Percentiles rank a stretch among this genome's conserved stretches.
Conservation (phyloP, 2,888 invertebrate genomes). For the Polyommatus icarus region DNA sequence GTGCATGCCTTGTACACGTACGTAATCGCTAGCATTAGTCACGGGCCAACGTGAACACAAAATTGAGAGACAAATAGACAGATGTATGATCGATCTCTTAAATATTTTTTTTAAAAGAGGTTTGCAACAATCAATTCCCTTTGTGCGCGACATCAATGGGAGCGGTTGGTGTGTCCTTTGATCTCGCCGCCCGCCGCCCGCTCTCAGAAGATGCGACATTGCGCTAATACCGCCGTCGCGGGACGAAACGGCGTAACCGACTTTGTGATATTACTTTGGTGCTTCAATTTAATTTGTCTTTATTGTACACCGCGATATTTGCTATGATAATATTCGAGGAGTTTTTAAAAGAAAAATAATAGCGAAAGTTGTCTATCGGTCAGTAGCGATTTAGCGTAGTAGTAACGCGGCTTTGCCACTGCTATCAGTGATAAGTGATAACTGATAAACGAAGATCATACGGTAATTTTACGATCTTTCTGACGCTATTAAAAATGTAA, state of each 20-base stretch:
- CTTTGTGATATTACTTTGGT: constrained; percentile 35
- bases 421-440: no score
- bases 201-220: constrained; percentile 75
- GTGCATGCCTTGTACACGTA: background rate
- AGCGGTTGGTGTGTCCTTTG: constrained; percentile 79
- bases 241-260: constrained; percentile 59
- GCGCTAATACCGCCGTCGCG: constrained; percentile 71
- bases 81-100: constrained; percentile 67
- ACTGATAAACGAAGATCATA: no score
- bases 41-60: constrained; percentile 28
- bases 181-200: constrained; percentile 76
- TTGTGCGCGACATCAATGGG: constrained; percentile 79
- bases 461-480: no score
- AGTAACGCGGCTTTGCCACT: no score
- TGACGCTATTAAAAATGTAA: no score
- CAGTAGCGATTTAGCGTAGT: no score
- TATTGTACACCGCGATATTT: constrained; percentile 4
- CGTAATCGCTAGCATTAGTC: background rate
- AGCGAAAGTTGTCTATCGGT: background rate
- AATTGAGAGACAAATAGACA: constrained; percentile 48
- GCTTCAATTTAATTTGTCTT: constrained; percentile 30
- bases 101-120: constrained; percentile 63
- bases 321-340: background rate
- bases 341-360: background rate
- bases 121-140: constrained; percentile 80